Base-by-base conservation (phyloP, 2,113 vertebrate genomes). In the Aplodontia rufa region DNA sequence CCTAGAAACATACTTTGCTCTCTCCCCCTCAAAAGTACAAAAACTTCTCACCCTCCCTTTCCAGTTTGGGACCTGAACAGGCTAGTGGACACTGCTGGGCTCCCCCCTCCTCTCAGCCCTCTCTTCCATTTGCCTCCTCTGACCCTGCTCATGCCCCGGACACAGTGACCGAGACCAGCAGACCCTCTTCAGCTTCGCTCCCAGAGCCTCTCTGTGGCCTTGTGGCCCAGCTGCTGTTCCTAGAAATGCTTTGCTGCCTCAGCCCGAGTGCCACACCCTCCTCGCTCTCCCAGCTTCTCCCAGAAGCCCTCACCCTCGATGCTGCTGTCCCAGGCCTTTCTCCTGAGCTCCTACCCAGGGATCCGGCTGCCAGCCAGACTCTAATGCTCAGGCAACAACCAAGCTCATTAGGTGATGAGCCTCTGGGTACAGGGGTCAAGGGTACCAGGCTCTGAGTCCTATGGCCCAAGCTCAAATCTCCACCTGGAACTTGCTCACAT, bases 191-290 rank as follows among this genome's bases (percentile, higher is more conserved):
- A 1, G 13, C 68, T 75, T 47, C 66, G 35, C 72, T 13, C 47
- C 24, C 1, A 8, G 62, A 10, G 53, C 17, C 28, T 66, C 51
- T 82, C 68, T 1, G 12, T 42, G 19, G 5, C 35, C 1, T 22
- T 17, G 47, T 13, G 24, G 6, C 49, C 42, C 37, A 47, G 19
- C 7, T 35, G 37, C 40, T 35, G 24, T 17, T 51, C 24, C 72
- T 30, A 5, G 51, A 22, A 49, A 58, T 64, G 51, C 19, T 5
- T 1, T 35, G 62, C 45, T 22, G 11, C 37, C 49, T n/a, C 2
- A 0, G 53, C n/a, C 1, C 19, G 0, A 3, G 6, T 47, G 60
- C 26, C 32, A 0, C 4, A 0, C 0, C 1, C 19, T 45, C 58
- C 45, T 13, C 40, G 32, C 28, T 35, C 14, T 30, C 49, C 24